Percentiles rank a stretch among this genome's conserved stretches.
Conservation (phyloP, 2,797 vertebrate genomes). For the Pangasius djambal region DNA sequence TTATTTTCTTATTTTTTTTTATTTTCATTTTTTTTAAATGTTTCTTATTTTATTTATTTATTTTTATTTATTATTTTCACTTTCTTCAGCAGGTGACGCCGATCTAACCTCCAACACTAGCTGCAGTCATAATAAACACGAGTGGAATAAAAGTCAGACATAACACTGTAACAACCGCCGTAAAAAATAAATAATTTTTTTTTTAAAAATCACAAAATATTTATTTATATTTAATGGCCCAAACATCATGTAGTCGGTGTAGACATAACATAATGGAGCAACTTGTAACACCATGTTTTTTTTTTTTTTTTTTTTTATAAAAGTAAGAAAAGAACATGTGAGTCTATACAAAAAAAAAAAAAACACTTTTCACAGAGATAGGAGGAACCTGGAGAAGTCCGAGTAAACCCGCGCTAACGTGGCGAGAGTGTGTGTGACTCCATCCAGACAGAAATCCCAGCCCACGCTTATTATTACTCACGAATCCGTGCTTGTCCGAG, state of each 20-base stretch:
- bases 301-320: too few relatives aligned
- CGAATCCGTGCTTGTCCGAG: conserved; percentile 97
- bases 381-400: not conserved
- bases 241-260: not conserved
- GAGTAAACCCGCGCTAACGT: not conserved
- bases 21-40: too few relatives aligned
- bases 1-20: too few relatives aligned
- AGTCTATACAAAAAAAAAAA: too few relatives aligned
- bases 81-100: not conserved
- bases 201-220: not conserved
- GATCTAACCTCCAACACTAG: not conserved
- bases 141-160: not conserved
- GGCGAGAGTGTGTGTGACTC: not conserved
- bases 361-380: not conserved
- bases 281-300: too few relatives aligned
- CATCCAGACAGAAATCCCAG: not conserved
- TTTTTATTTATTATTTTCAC: too few relatives aligned
- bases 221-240: not conserved
- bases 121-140: not conserved
- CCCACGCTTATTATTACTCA: conserved; percentile 75
- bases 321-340: too few relatives aligned
- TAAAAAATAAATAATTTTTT: not conserved
- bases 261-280: not conserved
- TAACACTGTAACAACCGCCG: not conserved
- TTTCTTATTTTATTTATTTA: too few relatives aligned